Evolutionary conservation across 1,140 invertebrate species (phyloP).

Genomic region (Panagrolaimus sp.): DNA sequence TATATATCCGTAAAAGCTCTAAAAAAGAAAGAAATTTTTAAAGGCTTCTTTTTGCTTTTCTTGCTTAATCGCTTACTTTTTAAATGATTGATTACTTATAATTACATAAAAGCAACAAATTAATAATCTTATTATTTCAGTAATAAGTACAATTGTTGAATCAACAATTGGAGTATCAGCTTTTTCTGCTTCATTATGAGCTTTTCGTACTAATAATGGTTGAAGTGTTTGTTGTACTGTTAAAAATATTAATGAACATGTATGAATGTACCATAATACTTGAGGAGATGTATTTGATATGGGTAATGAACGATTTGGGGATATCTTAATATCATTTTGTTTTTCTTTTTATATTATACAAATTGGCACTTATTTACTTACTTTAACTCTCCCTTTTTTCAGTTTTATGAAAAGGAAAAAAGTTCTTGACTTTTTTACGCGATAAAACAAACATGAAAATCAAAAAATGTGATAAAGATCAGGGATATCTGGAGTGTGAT

Average conservation of each 20-base stretch:
- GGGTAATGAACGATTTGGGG: background rate
- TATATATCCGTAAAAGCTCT: constrained; percentile 15
- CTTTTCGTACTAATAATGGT: constrained; percentile 23
- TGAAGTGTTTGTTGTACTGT: constrained; percentile 32
- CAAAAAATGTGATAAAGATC: too few species aligned
- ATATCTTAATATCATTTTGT: too few species aligned
- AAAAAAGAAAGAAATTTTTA: constrained; percentile 25
- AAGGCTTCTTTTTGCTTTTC: background rate
- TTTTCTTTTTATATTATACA: too few species aligned
- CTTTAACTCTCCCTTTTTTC: too few species aligned
- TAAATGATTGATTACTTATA: background rate
- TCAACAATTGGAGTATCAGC: constrained; percentile 10
- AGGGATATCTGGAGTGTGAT: too few species aligned
- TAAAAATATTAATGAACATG: constrained; percentile 27
- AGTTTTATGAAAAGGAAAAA: too few species aligned
- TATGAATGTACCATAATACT: constrained; percentile 21
- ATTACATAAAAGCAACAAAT: background rate
- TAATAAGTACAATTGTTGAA: constrained; percentile 22
- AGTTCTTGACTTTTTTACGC: too few species aligned
- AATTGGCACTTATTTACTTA: too few species aligned
- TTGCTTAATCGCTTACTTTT: background rate
- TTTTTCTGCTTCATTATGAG: constrained; percentile 15
- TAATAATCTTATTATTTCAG: constrained; percentile 24
- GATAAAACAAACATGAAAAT: too few species aligned
- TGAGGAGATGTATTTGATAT: background rate